Evolutionary conservation across 2,113 vertebrate genomes (phyloP).

Genomic region (Dissostichus mawsoni): DNA sequence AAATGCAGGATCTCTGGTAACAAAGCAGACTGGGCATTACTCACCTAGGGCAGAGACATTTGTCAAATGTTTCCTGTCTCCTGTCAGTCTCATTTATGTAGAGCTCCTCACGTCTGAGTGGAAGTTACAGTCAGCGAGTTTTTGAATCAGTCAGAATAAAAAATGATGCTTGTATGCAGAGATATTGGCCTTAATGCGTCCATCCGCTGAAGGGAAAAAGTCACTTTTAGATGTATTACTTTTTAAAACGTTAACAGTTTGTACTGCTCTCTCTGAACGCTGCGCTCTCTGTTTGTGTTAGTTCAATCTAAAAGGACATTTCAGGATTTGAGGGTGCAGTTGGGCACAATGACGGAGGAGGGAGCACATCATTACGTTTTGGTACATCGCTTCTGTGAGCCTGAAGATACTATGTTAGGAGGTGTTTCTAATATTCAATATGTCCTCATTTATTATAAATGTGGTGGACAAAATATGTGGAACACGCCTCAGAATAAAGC

Average conservation of each 20-base stretch:
- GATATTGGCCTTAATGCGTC: not conserved
- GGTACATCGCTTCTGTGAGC: not conserved
- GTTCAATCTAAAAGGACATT: not conserved
- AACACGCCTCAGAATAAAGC: not conserved
- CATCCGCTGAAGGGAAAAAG: not conserved
- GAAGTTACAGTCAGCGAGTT: constrained; percentile 11
- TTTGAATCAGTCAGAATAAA: not conserved
- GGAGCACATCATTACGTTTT: constrained; percentile 21
- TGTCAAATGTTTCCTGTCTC: constrained; percentile 36
- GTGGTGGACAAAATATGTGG: not conserved
- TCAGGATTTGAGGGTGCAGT: not conserved
- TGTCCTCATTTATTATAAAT: not conserved
- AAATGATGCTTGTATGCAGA: not conserved
- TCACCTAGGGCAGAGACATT: constrained; percentile 22
- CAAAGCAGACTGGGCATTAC: constrained; percentile 20
- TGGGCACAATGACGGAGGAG: constrained; percentile 1
- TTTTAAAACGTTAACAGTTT: constrained; percentile 5
- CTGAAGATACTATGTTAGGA: constrained; percentile 6
- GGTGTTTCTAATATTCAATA: constrained; percentile 21
- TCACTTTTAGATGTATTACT: not conserved
- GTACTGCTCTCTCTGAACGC: not conserved
- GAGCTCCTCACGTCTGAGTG: constrained; percentile 20
- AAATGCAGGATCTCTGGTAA: constrained; percentile 39
- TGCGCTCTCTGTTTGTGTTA: not conserved
- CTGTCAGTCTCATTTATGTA: constrained; percentile 33